Evolutionary conservation across 2,797 vertebrate species (phyloP).

Genomic region (Neosilurus hyrtlii): DNA sequence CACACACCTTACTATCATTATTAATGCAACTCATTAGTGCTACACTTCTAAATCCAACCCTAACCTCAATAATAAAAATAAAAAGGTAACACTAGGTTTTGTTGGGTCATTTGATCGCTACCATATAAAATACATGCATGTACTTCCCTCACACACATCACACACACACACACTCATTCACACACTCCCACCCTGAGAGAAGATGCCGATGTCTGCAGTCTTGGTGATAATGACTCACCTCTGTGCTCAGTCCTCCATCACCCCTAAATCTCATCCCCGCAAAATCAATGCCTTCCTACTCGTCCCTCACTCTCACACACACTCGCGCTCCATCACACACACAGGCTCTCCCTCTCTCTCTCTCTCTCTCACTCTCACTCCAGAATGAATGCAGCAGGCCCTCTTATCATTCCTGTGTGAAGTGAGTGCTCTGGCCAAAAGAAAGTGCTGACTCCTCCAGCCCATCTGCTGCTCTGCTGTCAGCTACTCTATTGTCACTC

Average conservation of each 20-base stretch:
- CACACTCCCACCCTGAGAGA: conserved; percentile 34
- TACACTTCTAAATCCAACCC: background rate
- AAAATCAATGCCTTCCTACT: conserved; percentile 53
- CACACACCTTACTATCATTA: background rate
- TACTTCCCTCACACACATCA: background rate
- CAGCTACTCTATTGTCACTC: conserved; percentile 45
- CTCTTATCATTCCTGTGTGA: conserved; percentile 42
- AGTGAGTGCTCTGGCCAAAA: conserved; percentile 49
- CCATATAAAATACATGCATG: background rate
- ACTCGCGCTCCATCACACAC: conserved; percentile 1
- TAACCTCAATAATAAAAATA: background rate
- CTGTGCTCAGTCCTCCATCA: conserved; percentile 47
- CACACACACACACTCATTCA: conserved; percentile 16
- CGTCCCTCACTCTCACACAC: conserved; percentile 16
- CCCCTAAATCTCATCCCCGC: conserved; percentile 53
- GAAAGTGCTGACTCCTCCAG: conserved; percentile 53
- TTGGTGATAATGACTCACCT: conserved; percentile 54
- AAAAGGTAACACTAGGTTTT: no score
- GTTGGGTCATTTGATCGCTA: background rate
- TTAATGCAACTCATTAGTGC: background rate
- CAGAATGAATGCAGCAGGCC: conserved; percentile 30
- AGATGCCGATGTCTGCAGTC: conserved; percentile 50
- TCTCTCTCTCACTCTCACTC: conserved; percentile 26
- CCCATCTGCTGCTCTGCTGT: conserved; percentile 39
- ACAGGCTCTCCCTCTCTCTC: conserved; percentile 8